Evolutionary conservation across 2,888 invertebrate genomes (phyloP), one percentile per base, ranked within the genome.

Genomic region (Graphium colonna): DNA sequence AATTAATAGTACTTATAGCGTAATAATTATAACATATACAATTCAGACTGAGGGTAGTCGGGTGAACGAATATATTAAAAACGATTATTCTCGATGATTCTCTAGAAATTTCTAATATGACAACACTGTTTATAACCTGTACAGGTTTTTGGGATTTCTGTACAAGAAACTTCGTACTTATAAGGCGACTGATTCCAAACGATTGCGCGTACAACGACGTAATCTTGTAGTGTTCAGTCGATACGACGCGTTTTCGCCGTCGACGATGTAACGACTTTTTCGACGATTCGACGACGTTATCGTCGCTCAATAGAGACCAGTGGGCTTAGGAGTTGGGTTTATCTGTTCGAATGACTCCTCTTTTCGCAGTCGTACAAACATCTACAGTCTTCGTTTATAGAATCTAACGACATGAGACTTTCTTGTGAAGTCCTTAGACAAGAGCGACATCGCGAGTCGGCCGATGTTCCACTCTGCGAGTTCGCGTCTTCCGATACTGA

Each of bases 401-500:
- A 89, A 41, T 89, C 90, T 1, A 90, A 39, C 0, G 90, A 90
- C 78, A 89, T 84, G 0, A 90, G 62, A 47, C 90, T 90, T 52
- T 90, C 90, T 17, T 90, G 90, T 0, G 90, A 90, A 0, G 77
- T 80, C 5, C 89, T 62, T 0, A 88, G 56, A 41, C 89, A 90
- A 0, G 83, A 65, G 1, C 82, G 71, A 50, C 89, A 89, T 58
- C 89, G 61, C 0, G 85, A 88, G 44, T 90, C 90, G 0, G 79
- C 60, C 0, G 90, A 90, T 0, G 87, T 82, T 0, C 86, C 87
- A 36, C 86, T 86, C 38, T 86, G 86, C 0, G 86, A 86, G 33
- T 79, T 80, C 0, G 85, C 85, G 42, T 89, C 88, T 55, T 90
- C 90, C 0, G 89, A 90, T 0, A 90, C 90, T 0, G 89, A 90